Evolutionary conservation across 2,888 invertebrate genomes (phyloP).

Genomic region (Pilophorus perplexus): DNA sequence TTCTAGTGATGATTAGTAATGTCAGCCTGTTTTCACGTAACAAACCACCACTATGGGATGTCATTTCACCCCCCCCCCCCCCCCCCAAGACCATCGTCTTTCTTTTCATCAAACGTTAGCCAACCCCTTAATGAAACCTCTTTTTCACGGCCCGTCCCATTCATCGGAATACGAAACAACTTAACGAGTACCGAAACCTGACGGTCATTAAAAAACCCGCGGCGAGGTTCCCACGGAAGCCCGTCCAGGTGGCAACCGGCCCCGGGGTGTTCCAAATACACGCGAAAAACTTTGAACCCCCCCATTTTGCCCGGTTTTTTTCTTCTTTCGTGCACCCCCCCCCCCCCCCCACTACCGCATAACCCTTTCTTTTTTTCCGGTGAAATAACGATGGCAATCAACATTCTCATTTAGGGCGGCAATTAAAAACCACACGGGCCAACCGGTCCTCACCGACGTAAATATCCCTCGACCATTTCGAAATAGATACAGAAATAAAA

Average conservation of each 20-base stretch:
- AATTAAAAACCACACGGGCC: conserved; percentile 21
- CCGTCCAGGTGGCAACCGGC: conserved; percentile 19
- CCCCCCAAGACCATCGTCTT: too few species aligned
- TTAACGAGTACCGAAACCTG: background rate
- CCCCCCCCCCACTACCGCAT: background rate
- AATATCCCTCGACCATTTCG: conserved; percentile 18
- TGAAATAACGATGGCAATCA: conserved; percentile 25
- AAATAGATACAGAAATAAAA: conserved; percentile 6
- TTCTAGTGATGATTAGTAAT: background rate
- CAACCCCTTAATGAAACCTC: too few species aligned
- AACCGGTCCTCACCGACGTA: background rate
- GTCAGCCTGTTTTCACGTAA: background rate
- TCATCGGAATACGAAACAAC: conserved; percentile 9
- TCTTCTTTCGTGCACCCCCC: background rate
- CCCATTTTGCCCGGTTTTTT: background rate
- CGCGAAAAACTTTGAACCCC: too few species aligned
- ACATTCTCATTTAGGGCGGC: conserved; percentile 25
- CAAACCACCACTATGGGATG: background rate
- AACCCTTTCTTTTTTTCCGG: background rate
- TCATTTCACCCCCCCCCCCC: background rate
- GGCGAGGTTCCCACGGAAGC: conserved; percentile 6
- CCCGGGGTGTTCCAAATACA: conserved; percentile 13
- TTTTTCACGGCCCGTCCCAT: background rate
- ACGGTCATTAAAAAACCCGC: conserved; percentile 21
- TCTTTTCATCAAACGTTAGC: too few species aligned